phyloP scores from a whole-genome alignment of 2,888 invertebrate species.

The Caprella mutica region DNA sequence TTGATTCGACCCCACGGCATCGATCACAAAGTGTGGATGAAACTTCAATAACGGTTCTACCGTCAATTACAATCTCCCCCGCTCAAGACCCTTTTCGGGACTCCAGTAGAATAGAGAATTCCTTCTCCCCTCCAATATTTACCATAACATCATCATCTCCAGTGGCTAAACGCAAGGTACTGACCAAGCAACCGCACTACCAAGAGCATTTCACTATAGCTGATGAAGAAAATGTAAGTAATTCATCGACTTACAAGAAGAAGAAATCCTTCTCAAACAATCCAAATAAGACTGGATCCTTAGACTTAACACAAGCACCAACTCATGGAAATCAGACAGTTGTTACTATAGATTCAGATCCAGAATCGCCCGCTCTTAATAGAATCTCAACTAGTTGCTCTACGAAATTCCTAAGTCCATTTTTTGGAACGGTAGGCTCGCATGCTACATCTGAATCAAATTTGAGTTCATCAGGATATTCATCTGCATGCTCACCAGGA shows the following conservation, averaged over 20 bases:
- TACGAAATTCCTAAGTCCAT: constrained; percentile 67
- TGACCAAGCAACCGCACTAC: constrained; percentile 1
- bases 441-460: constrained; percentile 71
- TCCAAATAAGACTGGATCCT: constrained; percentile 16
- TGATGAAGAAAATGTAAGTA: background rate
- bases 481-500: constrained; percentile 73
- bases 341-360: constrained; percentile 53
- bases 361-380: constrained; percentile 47
- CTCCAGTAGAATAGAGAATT: constrained; percentile 3
- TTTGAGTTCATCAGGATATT: constrained; percentile 70
- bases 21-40: constrained; percentile 33
- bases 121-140: constrained; percentile 35
- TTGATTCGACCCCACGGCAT: constrained; percentile 31
- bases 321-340: background rate
- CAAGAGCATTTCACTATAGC: too few species aligned
- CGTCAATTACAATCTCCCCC: constrained; percentile 25
- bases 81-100: constrained; percentile 15
- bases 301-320: constrained; percentile 8
- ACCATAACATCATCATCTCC: constrained; percentile 37
- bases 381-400: constrained; percentile 40
- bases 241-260: constrained; percentile 13
- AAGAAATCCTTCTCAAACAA: background rate
- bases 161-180: constrained; percentile 15
- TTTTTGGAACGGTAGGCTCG: constrained; percentile 48
- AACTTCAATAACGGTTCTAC: constrained; percentile 17